Evolutionary conservation across 2,113 vertebrate genomes (phyloP), one percentile per base, ranked within the genome.

Genomic region (Bucco capensis): DNA sequence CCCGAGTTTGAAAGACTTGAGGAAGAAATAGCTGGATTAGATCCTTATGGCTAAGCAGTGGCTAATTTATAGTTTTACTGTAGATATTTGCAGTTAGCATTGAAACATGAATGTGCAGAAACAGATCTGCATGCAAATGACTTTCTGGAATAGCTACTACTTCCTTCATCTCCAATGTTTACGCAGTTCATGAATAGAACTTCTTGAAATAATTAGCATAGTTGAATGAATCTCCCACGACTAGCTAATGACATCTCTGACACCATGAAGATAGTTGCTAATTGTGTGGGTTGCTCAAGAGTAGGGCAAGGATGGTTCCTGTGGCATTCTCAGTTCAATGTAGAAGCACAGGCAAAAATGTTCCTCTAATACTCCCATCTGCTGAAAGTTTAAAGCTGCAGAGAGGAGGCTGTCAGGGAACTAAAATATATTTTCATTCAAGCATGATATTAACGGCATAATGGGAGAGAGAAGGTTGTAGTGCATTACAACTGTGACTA

Each of bases 341-440:
- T 27, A 83, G 47, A 70, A 75, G 53, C 57, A 84, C 28, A 83
- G 35, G 53, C 35, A 85, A 65, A 90, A 92, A 33, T 10, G 5
- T 47, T 89, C 56, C 47, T 79, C 74, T 90, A 93, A 95, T 89
- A 87, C 23, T 80, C 61, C 28, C 47, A 76, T 76, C 81, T 89
- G 67, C 67, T 83, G n/a, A 79, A 82, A 89, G 38, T 47, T 93
- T 75, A 79, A 89, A 90, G 80, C 35, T 85, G 50, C 27, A 93
- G 47, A 89, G 60, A 92, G 35, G 51, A 80, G 19, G 50, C 37
- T 89, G 92, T 90, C 74, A 83, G 78, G 19, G n/a, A 90, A 70
- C 35, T 80, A 80, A 90, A 94, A 70, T 83, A 51, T 33, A 79
- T 87, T 92, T 95, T 84, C 78, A 96, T 94, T 93, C 92, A 94